Evolutionary conservation across 2,888 invertebrate species (phyloP), one percentile per base, ranked within the genome.

Genomic region (Stramonita haemastoma): DNA sequence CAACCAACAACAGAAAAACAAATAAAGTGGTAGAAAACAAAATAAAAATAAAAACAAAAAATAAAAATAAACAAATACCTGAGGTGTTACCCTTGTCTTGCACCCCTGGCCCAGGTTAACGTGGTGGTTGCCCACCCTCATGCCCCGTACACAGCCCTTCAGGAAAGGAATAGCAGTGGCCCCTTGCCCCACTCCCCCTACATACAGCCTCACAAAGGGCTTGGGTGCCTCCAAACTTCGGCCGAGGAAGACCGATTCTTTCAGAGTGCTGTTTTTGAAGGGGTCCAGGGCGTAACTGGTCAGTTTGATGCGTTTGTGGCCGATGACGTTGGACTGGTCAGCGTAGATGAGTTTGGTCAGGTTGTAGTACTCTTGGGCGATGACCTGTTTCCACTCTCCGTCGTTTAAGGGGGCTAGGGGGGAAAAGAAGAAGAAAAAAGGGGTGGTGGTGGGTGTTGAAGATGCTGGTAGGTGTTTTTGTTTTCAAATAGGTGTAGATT

Each of bases 311-410:
- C 91, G 89, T 26, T 22, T 36, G 26, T 91, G 88, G 22, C 89
- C 87, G 19, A 93, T 91, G 66, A 91, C 88, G 46, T 89, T 79
- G 17, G 91, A 90, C 57, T 90, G 90, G 19, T 90, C 90, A 22
- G 81, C 89, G 19, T 91, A 88, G 26, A 90, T 90, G 17, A 92
- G 89, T 29, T 89, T 87, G 57, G 92, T 92, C 34, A 88, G 89
- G 77, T 90, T 90, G 88, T 90, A 91, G 83, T 91, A 89, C 34
- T 91, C 90, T 60, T 92, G 91, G 5, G 91, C 91, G n/a, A 93
- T 89, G 56, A 94, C 92, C 89, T 95, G 95, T 86, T 94, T 93
- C 95, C 95, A 95, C n/a, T 92, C 77, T 17, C 94, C 94, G 92
- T 95, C 92, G 91, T 92, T 93, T 17, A 94, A 70, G 34, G 90